Evolutionary conservation across 2,888 invertebrate genomes (phyloP), one percentile per base, ranked within the genome.

Genomic region (Agonopterix subpropinquella): DNA sequence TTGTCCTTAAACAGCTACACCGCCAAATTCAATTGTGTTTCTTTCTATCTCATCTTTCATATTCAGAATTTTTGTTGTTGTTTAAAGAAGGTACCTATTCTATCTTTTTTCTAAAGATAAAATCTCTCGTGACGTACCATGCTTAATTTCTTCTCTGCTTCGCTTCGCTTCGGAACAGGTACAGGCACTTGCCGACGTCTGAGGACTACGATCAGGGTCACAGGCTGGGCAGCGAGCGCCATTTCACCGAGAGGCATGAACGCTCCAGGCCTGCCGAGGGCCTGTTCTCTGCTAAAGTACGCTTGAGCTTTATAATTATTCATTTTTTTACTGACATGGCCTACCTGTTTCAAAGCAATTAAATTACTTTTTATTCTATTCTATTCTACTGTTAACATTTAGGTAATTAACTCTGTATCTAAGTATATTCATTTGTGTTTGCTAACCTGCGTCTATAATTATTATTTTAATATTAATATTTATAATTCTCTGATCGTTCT

Each of bases 241-340:
- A 94, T 83, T 92, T 92, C 83, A 91, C 91, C 63, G 93, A 93
- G 77, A 84, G 92, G 56, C 93, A 93, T 76, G 93, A 93, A 80
- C 90, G 91, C 72, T 90, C 91, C 54, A 89, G 91, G 62, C 92
- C 92, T 47, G 89, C 91, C 58, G 89, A 87, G 58, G 92, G 92
- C 77, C 86, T 91, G 73, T 93, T 92, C 87, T 92, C 92, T 83
- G 93, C 92, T 70, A 93, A 93, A 92, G 93, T 93, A 92, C 80
- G 53, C 49, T 53, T 42, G 11, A 11, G 42, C 42, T 42, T 42
- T 11, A 11, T 41, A 10, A 18, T 18, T 18, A 2, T 18, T 18
- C 4, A 18, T 18, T 18, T 18, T n/a, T n/a, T n/a, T n/a, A n/a
- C n/a, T n/a, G n/a, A 4, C 4, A 18, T 4, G 18, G 28, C 28